Base-by-base conservation (phyloP, 2,888 invertebrate genomes). In the Agrypnus murinus region DNA sequence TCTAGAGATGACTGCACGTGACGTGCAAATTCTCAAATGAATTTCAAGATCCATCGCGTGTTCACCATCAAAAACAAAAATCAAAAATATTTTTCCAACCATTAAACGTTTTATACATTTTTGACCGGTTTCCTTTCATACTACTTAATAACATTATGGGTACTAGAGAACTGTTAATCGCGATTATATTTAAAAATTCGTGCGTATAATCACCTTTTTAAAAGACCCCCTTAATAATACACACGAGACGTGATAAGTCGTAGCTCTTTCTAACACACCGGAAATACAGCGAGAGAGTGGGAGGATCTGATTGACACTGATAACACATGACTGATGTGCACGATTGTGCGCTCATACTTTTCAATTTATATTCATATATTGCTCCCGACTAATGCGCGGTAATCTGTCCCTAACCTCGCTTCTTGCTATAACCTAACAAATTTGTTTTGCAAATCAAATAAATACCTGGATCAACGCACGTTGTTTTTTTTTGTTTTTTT, bases 221-320 rank as follows among this genome's bases (percentile, higher is more conserved):
- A 45, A 60, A 59, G 60, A 43, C 14, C 15, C 40, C 43, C 17
- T 14, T 9, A 32, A 14, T n/a, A 43, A 43, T 40, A 64, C 32
- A 43, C 19, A 45, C 31, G 48, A 63, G n/a, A 62, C 45, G 31
- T 45, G 67, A 45, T 62, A 60, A 68, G 68, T 55, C 40, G 68
- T 45, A 14, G 62, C 17, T 63, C 32, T 36, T 48, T 19, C 48
- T 46, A 50, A 32, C 55, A 50, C 36, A 64, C 64, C 69, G 69
- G 69, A 69, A 69, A 69, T 34, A 19, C 46, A n/a, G 32, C 62
- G 32, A 12, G 17, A 6, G 45, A 69, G 69, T 64, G 69, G 64
- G 69, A 64, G 69, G 40, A 58, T 36, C 58, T 64, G 69, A 69
- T 69, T 69, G 64, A 69, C 64, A 59, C 64, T 69, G 69, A 69